phyloP scores from a whole-genome alignment of 1,140 invertebrate species.

The Heliconius congener region DNA sequence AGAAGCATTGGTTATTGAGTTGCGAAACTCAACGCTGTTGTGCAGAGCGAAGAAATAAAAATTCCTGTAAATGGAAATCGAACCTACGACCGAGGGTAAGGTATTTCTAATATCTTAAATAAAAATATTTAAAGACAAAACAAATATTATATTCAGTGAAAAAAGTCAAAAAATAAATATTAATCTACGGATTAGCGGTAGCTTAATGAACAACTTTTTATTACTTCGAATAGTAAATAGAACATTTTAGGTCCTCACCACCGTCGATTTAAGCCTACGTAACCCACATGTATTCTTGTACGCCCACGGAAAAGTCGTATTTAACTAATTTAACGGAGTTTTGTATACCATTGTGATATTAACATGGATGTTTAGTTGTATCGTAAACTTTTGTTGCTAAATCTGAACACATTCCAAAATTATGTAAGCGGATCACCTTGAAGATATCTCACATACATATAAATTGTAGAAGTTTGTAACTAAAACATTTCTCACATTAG shows the following conservation, averaged over 20 bases:
- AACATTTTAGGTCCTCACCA: neutral
- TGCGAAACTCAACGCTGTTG: too few species aligned
- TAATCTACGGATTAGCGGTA: neutral
- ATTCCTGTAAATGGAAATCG: too few species aligned
- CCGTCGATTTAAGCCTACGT: neutral
- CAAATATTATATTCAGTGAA: too few species aligned
- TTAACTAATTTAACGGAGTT: neutral
- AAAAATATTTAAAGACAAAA: too few species aligned
- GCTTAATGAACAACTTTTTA: neutral
- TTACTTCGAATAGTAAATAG: neutral
- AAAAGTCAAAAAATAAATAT: too few species aligned
- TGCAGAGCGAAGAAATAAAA: too few species aligned
- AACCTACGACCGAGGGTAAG: too few species aligned
- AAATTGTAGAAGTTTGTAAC: neutral
- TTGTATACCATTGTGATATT: neutral
- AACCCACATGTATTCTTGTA: neutral
- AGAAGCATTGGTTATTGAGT: too few species aligned
- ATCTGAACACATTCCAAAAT: neutral
- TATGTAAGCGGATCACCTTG: constrained; percentile 11
- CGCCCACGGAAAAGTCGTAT: neutral
- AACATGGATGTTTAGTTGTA: neutral
- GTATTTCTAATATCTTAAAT: too few species aligned
- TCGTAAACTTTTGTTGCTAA: neutral
- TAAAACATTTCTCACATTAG: neutral
- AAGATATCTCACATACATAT: neutral